Evolutionary conservation across 2,888 invertebrate species (phyloP).

Genomic region (Clistopyga incitator): DNA sequence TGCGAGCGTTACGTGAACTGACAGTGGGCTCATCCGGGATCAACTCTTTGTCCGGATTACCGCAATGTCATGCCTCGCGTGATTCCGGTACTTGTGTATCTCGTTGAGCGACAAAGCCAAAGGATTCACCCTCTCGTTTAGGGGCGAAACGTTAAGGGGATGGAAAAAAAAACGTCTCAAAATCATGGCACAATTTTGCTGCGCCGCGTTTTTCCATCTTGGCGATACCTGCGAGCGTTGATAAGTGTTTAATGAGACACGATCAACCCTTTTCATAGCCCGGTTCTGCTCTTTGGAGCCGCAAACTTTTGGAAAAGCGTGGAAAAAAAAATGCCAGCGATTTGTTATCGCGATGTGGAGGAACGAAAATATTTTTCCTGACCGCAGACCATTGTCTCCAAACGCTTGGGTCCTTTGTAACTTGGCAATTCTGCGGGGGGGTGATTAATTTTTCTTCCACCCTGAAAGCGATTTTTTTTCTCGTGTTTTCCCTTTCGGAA

Average conservation of each 20-base stretch:
- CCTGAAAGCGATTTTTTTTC: constrained; percentile 12
- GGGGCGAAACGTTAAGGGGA: constrained; percentile 9
- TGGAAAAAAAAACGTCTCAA: not conserved
- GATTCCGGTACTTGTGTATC: constrained; percentile 68
- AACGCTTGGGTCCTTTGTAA: constrained; percentile 68
- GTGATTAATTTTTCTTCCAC: constrained; percentile 76
- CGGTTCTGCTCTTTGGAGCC: not conserved
- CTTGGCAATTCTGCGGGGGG: constrained; percentile 36
- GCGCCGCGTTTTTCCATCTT: constrained; percentile 13
- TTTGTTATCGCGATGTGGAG: constrained; percentile 67
- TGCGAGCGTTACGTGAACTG: constrained; percentile 63
- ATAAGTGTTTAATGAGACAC: constrained; percentile 27
- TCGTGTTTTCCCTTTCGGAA: not conserved
- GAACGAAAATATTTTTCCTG: constrained; percentile 77
- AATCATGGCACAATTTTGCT: constrained; percentile 11
- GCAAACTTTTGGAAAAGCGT: constrained; percentile 1
- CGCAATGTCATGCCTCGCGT: constrained; percentile 79
- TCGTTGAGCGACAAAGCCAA: constrained; percentile 23
- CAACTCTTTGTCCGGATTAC: constrained; percentile 83
- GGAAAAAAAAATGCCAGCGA: constrained; percentile 36
- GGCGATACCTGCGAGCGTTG: not conserved
- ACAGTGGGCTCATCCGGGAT: constrained; percentile 81
- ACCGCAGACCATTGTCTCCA: constrained; percentile 75
- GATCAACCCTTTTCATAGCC: constrained; percentile 8
- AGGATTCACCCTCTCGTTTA: constrained; percentile 12